These are phyloP conservation scores for Caenorhabditis tropicalis DNA, from an alignment of 1,140 invertebrate species.

Conservation along the genomic window DNA sequence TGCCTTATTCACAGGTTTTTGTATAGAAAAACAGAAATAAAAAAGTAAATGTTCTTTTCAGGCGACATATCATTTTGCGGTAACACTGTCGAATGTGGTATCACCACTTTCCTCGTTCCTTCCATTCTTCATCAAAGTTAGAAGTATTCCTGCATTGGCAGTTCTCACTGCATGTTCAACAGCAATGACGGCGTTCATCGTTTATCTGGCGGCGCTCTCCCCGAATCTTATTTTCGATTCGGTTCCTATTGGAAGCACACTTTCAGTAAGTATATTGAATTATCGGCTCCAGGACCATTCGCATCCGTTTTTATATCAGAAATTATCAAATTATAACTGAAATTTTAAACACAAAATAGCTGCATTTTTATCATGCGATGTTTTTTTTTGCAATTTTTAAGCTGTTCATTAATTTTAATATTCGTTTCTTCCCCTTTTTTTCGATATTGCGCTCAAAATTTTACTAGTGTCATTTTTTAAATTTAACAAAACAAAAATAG, in stretches of 20 bases:
- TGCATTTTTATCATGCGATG: too few relatives aligned
- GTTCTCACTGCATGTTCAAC: conserved; percentile 73
- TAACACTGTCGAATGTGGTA: conserved; percentile 82
- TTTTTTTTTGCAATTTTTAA: too few relatives aligned
- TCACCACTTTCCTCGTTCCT: conserved; percentile 84
- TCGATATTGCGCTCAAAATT: too few relatives aligned
- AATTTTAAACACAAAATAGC: too few relatives aligned
- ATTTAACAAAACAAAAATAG: too few relatives aligned
- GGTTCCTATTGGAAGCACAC: conserved; percentile 45
- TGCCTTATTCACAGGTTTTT: conserved; percentile 83
- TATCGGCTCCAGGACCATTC: too few relatives aligned
- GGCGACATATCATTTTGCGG: conserved; percentile 82
- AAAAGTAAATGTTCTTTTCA: too few relatives aligned
- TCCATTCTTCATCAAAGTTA: conserved; percentile 80
- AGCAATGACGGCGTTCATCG: conserved; percentile 77
- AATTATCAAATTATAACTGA: neutral
- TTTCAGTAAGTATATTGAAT: conserved; percentile 47
- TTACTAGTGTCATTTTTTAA: too few relatives aligned
- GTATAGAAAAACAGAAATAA: too few relatives aligned
- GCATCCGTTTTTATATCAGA: too few relatives aligned
- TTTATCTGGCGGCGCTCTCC: conserved; percentile 80
- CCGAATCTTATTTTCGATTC: conserved; percentile 76
- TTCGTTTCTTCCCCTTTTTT: too few relatives aligned
- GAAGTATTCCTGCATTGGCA: conserved; percentile 59
- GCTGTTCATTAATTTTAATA: too few relatives aligned